A percentile compares a stretch with the other conserved stretches of the same genome.
Conservation (phyloP, 2,888 invertebrate genomes). For the Aquatica leii region DNA sequence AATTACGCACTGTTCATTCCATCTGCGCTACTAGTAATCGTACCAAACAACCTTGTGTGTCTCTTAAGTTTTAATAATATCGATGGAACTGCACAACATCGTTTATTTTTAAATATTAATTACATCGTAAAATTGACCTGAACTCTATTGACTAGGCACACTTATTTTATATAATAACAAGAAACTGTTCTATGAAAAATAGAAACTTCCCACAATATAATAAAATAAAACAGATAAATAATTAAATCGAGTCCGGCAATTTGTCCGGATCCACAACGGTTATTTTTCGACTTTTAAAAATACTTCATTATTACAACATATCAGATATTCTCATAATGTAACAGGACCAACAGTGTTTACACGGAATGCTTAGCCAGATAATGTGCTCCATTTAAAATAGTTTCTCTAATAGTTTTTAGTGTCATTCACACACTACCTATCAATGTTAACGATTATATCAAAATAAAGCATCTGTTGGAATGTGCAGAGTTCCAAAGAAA, state of each 20-base stretch:
- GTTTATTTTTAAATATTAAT: conserved; percentile 52
- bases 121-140: conserved; percentile 66
- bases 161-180: conserved; percentile 68
- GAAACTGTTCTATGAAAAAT: conserved; percentile 65
- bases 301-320: conserved; percentile 62
- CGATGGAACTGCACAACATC: conserved; percentile 57
- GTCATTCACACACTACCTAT: conserved; percentile 32
- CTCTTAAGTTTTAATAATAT: conserved; percentile 38
- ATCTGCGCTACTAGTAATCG: conserved; percentile 38
- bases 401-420: conserved; percentile 29
- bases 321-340: conserved; percentile 60
- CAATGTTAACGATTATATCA: conserved; percentile 54
- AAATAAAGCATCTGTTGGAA: conserved; percentile 59
- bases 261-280: conserved; percentile 54
- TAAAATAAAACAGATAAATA: conserved; percentile 61
- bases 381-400: conserved; percentile 59
- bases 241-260: conserved; percentile 54
- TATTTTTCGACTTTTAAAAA: conserved; percentile 60
- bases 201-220: conserved; percentile 61
- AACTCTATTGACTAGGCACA: conserved; percentile 73
- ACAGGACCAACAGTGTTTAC: conserved; percentile 63
- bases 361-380: conserved; percentile 62
- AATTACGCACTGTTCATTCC: conserved; percentile 31
- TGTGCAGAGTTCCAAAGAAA: conserved; percentile 54
- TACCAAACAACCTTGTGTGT: conserved; percentile 44